A percentile compares a stretch with the other conserved stretches of the same genome.
phyloP scores from a whole-genome alignment of 2,888 invertebrate genomes.

The Drosophila barbarae region DNA sequence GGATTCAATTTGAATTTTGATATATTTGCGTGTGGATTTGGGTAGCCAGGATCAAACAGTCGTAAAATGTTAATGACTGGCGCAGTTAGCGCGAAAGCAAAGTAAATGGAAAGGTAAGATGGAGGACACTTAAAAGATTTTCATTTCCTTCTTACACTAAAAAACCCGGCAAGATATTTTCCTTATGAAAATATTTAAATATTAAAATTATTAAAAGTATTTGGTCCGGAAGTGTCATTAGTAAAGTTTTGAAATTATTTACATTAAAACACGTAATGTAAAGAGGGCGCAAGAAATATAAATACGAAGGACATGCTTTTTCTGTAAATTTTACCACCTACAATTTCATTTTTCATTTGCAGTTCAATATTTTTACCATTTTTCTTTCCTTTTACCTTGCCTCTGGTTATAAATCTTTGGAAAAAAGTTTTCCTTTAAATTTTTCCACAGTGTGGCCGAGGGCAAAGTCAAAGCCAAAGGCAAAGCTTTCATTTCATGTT shows the following conservation, averaged over 20 bases:
- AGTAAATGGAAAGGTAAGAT: conserved; percentile 39
- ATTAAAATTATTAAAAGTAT: neutral
- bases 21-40: conserved; percentile 26
- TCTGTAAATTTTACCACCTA: neutral
- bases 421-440: neutral
- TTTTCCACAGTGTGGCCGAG: conserved; percentile 9
- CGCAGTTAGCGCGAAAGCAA: conserved; percentile 51
- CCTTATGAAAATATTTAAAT: neutral
- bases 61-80: conserved; percentile 67
- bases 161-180: neutral
- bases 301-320: neutral
- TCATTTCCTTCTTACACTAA: conserved; percentile 15
- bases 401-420: neutral
- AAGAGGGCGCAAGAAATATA: neutral
- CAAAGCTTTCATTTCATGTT: conserved; percentile 59
- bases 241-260: neutral
- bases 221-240: too few species aligned
- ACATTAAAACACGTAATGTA: neutral
- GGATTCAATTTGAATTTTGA: conserved; percentile 53
- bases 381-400: neutral
- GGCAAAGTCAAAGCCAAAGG: conserved; percentile 26
- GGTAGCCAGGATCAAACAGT: conserved; percentile 21
- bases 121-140: conserved; percentile 29
- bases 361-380: neutral
- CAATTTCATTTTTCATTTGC: too few species aligned